phyloP scores from a whole-genome alignment of 2,797 vertebrate genomes.

The Danio aesculapii region DNA sequence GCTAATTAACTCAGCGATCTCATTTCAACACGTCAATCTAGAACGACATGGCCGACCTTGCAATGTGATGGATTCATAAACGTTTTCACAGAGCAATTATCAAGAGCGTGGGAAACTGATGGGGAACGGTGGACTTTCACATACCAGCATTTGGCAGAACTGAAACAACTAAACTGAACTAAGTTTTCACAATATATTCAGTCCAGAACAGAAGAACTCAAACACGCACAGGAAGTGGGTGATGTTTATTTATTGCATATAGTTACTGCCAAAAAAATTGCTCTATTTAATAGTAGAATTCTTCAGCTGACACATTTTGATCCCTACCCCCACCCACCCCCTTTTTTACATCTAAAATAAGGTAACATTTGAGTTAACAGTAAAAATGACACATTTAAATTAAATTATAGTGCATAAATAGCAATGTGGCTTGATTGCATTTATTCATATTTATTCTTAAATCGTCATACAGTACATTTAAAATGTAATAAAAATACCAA shows the following conservation, averaged over 20 bases:
- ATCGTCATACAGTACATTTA: too few species aligned
- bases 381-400: background rate
- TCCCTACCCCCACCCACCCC: too few species aligned
- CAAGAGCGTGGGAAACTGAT: slow-evolving; percentile 63
- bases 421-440: too few species aligned
- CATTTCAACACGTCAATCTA: slow-evolving; percentile 66
- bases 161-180: background rate
- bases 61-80: slow-evolving; percentile 62
- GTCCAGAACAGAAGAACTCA: background rate
- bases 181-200: slow-evolving; percentile 4
- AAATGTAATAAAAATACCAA: too few species aligned
- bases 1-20: slow-evolving; percentile 71
- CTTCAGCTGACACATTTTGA: too few species aligned
- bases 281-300: too few species aligned
- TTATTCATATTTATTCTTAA: too few species aligned
- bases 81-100: slow-evolving; percentile 72
- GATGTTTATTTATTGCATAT: background rate
- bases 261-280: background rate
- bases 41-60: slow-evolving; percentile 66
- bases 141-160: slow-evolving; percentile 5
- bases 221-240: background rate
- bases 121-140: slow-evolving; percentile 42
- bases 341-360: too few species aligned
- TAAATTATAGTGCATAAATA: too few species aligned
- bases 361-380: background rate